Evolutionary conservation across 2,797 vertebrate genomes (phyloP).

Genomic region (Gymnodraco acuticeps): DNA sequence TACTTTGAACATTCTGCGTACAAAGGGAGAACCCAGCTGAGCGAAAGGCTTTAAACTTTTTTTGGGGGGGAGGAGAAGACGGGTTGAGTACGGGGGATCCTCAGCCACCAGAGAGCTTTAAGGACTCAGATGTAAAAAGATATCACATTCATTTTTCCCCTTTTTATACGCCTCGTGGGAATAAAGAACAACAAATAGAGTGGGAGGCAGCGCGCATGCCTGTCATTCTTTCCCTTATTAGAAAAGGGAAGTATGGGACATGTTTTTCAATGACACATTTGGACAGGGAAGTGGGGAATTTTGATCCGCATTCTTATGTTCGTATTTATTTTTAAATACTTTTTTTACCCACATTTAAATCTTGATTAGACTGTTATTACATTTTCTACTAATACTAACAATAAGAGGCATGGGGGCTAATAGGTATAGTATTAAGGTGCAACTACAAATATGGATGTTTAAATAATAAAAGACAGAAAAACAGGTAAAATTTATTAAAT

Average conservation of each 20-base stretch:
- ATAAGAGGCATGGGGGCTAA: too few species aligned
- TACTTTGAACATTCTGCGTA: slow-evolving; percentile 82
- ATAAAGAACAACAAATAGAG: slow-evolving; percentile 86
- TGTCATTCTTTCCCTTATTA: slow-evolving; percentile 80
- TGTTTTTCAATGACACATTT: slow-evolving; percentile 73
- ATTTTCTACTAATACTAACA: too few species aligned
- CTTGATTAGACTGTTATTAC: background rate
- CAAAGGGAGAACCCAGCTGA: slow-evolving; percentile 86
- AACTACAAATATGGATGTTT: too few species aligned
- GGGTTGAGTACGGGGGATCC: slow-evolving; percentile 69
- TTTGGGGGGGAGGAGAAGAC: slow-evolving; percentile 8
- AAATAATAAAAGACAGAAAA: too few species aligned
- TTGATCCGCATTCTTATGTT: slow-evolving; percentile 9
- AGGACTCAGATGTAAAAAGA: slow-evolving; percentile 85
- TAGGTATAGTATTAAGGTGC: too few species aligned
- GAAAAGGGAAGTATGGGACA: slow-evolving; percentile 67
- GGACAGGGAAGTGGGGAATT: slow-evolving; percentile 38
- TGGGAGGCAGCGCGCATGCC: slow-evolving; percentile 81
- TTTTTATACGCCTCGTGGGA: slow-evolving; percentile 84
- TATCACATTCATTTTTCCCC: slow-evolving; percentile 81
- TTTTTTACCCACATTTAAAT: slow-evolving; percentile 3
- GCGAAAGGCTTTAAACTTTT: slow-evolving; percentile 83
- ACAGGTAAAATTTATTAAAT: too few species aligned
- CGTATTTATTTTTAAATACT: background rate
- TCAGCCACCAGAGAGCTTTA: slow-evolving; percentile 83